Evolutionary conservation across 2,888 invertebrate species (phyloP), one percentile per base, ranked within the genome.

Genomic region (Drosophila paramelanica): DNA sequence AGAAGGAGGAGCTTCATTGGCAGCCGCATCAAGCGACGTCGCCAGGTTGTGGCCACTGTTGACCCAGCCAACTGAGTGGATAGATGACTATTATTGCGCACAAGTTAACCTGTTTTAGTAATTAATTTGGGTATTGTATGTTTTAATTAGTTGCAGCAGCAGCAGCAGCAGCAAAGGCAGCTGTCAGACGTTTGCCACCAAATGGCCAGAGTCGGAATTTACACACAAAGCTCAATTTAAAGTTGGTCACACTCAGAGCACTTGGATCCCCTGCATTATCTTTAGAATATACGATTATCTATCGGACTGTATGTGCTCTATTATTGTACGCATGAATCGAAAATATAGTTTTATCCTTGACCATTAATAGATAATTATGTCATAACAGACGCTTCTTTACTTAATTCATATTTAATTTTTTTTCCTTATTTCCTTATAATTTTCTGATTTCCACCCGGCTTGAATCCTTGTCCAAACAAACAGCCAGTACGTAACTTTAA

Each of bases 81-180:
- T 87, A 69, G 68, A 67, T 71, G 82, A 66, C 85, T 76, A 81
- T 89, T 86, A 81, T 78, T 89, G 91, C 86, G 82, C 90, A 89
- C 89, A 91, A 91, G 90, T 90, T 91, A 91, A 90, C 90, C 91
- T 90, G 90, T 90, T 91, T 91, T 90, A 88, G 91, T 91, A 91
- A 91, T 91, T 91, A 91, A 91, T 91, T 91, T 91, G 79, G 87
- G 88, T 88, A 91, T 91, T 91, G 91, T 91, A 90, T 90, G 90
- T 87, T 90, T 91, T 90, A 91, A 91, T 91, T 91, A 91, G 91
- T 89, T 76, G 68, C 74, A 69, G 27, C 27, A 81, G 55, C 39
- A 51, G 45, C 50, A 27, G 31, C 57, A n/a, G 4, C 50, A 31
- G 10, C 31, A 57, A 58, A 47, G 47, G 7, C 38, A 56, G 45